phyloP scores from a whole-genome alignment of 2,888 invertebrate species.

The Sabatieria punctata region DNA sequence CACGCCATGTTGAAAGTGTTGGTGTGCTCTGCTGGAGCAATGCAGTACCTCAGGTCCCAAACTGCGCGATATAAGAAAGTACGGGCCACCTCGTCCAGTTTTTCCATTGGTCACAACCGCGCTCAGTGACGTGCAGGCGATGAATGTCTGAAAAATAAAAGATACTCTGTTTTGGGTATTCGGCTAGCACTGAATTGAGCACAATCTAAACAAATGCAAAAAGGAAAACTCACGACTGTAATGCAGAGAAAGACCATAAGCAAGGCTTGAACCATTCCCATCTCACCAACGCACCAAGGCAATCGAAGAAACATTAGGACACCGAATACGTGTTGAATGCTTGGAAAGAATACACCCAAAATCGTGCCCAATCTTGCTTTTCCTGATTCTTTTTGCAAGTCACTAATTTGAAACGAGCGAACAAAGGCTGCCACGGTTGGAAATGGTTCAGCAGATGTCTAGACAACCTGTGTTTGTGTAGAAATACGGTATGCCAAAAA shows the following conservation, averaged over 20 bases:
- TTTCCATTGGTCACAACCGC: conserved; percentile 97
- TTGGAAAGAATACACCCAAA: conserved; percentile 21
- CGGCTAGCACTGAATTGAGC: no score
- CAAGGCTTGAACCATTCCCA: conserved; percentile 15
- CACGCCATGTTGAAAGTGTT: no score
- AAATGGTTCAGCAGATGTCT: no score
- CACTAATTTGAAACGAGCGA: no score
- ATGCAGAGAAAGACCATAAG: conserved; percentile 23
- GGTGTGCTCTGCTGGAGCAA: no score
- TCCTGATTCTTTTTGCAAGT: no score
- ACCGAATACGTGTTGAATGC: conserved; percentile 23
- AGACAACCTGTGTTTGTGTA: no score
- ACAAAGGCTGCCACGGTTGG: no score
- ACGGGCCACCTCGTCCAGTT: conserved; percentile 78
- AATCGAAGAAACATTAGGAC: conserved; percentile 22
- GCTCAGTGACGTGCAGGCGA: conserved; percentile 75
- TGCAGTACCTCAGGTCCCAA: conserved; percentile 91
- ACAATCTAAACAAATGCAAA: conserved; percentile 3
- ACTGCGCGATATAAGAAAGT: conserved; percentile 88
- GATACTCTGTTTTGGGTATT: no score
- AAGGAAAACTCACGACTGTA: conserved; percentile 16
- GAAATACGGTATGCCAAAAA: no score
- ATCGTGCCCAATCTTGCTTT: conserved; percentile 17
- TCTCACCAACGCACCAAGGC: conserved; percentile 19
- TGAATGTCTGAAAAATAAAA: conserved; percentile 15